phyloP scores from a whole-genome alignment of 2,113 vertebrate genomes.

The Rhizomys pruinosus region DNA sequence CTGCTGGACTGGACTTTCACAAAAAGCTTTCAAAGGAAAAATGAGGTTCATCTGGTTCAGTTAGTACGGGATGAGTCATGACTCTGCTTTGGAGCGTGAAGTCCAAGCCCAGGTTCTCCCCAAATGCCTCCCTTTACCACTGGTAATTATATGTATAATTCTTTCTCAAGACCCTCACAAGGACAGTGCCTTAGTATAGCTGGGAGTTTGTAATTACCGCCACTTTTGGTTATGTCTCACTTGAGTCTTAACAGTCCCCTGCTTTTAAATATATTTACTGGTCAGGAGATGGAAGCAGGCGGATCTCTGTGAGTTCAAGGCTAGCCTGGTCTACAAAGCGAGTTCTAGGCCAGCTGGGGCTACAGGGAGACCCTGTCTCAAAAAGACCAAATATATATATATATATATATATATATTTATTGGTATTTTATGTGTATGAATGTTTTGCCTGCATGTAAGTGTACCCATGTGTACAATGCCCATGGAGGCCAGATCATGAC shows the following conservation, averaged over 20 bases:
- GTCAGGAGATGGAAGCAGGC: too few species aligned
- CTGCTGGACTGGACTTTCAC: not conserved
- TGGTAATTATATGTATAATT: not conserved
- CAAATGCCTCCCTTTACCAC: not conserved
- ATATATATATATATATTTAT: too few species aligned
- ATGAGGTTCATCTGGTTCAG: accelerated
- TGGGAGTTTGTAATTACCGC: not conserved
- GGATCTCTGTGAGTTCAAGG: too few species aligned
- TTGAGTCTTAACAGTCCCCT: not conserved
- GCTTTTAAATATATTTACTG: not conserved
- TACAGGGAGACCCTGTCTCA: too few species aligned
- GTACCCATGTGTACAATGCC: too few species aligned
- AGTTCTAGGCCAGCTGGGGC: too few species aligned
- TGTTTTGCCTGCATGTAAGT: too few species aligned
- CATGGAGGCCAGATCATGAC: too few species aligned
- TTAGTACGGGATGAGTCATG: not conserved
- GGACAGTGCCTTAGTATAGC: not conserved
- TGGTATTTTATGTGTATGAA: too few species aligned
- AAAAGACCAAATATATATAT: too few species aligned
- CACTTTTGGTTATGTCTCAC: not conserved
- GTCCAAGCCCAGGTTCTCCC: not conserved
- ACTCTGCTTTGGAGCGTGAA: not conserved
- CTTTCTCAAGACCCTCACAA: not conserved
- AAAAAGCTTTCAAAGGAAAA: not conserved
- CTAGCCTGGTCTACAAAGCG: too few species aligned